Evolutionary conservation across 2,888 invertebrate species (phyloP), one percentile per base, ranked within the genome.

Genomic region (Trypoxylon attenuatum): DNA sequence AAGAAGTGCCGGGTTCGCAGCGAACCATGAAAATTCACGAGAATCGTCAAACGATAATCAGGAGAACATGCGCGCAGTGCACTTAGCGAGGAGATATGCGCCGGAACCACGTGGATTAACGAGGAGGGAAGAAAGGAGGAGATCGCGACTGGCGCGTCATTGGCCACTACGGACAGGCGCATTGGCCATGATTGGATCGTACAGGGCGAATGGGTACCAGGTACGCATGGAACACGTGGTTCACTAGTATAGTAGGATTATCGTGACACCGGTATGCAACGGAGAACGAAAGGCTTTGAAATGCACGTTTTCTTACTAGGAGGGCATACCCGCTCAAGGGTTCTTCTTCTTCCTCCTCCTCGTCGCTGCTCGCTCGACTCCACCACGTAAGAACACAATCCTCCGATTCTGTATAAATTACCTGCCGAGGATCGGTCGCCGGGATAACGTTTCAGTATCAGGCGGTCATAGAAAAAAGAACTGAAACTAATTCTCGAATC

Each of bases 371-470:
- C n/a, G n/a, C n/a, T n/a, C n/a, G n/a, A n/a, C n/a, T n/a, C n/a
- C n/a, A n/a, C n/a, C n/a, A n/a, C n/a, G n/a, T 27, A 27, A 27
- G 27, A 27, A 5, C 10, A 27, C 5, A 5, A 5, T 27, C 27
- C 5, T 27, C 10, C 27, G 10, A 10, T 27, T 27, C 10, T 10
- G 27, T 27, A 27, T 27, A 27, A 27, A 27, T 27, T n/a, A n/a
- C n/a, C n/a, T n/a, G n/a, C n/a, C 25, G 49, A 53, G 42, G 52
- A 52, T 55, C 60, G 60, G 49, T 49, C 49, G 55, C 49, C 60
- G 49, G 54, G 41, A 61, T 55, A 54, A 54, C 55, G 60, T 54
- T 49, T 33, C 41, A 25, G 43, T 42, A 57, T 21, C 15, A 57
- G 58, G 58, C 33, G 2, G 5, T 16, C 21, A 58, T 33, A 38